These are phyloP conservation scores for Hartigia nigra DNA, from an alignment of 2,888 invertebrate genomes.

Conservation along the genomic window DNA sequence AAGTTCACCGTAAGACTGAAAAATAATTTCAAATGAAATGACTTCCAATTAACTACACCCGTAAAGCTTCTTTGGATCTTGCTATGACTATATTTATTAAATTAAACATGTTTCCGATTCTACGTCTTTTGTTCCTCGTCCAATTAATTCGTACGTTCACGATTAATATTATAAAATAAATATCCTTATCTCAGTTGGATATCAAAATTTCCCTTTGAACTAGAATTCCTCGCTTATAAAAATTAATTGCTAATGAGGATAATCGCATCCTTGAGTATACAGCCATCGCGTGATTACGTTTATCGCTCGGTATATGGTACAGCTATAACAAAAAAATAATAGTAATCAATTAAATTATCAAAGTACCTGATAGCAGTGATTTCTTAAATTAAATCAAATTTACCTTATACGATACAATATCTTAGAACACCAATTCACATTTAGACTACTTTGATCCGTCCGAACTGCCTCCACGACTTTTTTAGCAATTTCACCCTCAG, in stretches of 20 bases:
- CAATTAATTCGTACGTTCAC: not conserved
- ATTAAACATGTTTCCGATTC: not conserved
- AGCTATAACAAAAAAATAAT: slow-evolving; percentile 39
- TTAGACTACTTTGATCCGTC: slow-evolving; percentile 46
- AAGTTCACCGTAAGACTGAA: too few species aligned
- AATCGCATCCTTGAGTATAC: slow-evolving; percentile 41
- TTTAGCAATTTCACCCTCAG: slow-evolving; percentile 49
- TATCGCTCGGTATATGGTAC: slow-evolving; percentile 44
- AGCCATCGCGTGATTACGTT: slow-evolving; percentile 47
- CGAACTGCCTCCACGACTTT: slow-evolving; percentile 55
- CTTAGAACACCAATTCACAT: slow-evolving; percentile 43
- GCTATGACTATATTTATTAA: not conserved
- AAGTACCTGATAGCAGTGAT: slow-evolving; percentile 24
- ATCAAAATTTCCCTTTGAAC: not conserved
- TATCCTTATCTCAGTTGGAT: not conserved
- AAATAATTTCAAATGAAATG: too few species aligned
- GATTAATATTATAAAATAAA: not conserved
- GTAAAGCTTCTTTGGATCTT: not conserved
- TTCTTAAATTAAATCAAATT: slow-evolving; percentile 10
- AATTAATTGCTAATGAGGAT: slow-evolving; percentile 24
- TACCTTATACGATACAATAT: slow-evolving; percentile 47
- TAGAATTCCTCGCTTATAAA: not conserved
- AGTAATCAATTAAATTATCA: slow-evolving; percentile 20
- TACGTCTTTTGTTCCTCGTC: not conserved
- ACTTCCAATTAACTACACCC: too few species aligned